Evolutionary conservation across 2,113 vertebrate species (phyloP).

Genomic region (Campylomormyrus tamandua): DNA sequence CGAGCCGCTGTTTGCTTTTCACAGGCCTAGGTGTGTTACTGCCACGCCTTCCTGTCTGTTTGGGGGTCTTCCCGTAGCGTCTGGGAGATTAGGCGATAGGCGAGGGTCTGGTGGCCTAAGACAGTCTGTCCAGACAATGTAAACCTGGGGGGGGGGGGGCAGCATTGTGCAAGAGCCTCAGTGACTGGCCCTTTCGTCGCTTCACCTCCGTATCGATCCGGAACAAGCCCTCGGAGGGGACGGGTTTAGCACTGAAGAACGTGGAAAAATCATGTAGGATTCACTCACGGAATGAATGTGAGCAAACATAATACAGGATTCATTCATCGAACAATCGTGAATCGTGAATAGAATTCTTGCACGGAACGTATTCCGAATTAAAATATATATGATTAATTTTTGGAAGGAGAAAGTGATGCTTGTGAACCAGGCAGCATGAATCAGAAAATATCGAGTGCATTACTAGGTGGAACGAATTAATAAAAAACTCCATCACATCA

Average conservation of each 20-base stretch:
- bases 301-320: background rate
- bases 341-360: background rate
- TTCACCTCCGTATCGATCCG: background rate
- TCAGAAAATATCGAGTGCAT: background rate
- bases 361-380: background rate
- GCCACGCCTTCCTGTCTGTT: slow-evolving; percentile 33
- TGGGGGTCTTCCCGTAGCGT: slow-evolving; percentile 22
- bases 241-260: background rate
- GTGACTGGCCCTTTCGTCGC: background rate
- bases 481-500: background rate
- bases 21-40: slow-evolving; percentile 48
- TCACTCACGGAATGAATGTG: background rate
- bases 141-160: background rate
- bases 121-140: slow-evolving; percentile 9
- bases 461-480: background rate
- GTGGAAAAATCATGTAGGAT: background rate
- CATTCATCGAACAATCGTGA: background rate
- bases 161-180: background rate
- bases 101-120: background rate
- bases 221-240: background rate
- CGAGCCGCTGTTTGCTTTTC: slow-evolving; percentile 51
- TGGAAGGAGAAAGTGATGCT: background rate
- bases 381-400: background rate
- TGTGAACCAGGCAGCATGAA: background rate
- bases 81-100: slow-evolving; percentile 20